These are phyloP conservation scores for Cheilosia variabilis DNA, from an alignment of 2,888 invertebrate genomes.

Conservation along the genomic window DNA sequence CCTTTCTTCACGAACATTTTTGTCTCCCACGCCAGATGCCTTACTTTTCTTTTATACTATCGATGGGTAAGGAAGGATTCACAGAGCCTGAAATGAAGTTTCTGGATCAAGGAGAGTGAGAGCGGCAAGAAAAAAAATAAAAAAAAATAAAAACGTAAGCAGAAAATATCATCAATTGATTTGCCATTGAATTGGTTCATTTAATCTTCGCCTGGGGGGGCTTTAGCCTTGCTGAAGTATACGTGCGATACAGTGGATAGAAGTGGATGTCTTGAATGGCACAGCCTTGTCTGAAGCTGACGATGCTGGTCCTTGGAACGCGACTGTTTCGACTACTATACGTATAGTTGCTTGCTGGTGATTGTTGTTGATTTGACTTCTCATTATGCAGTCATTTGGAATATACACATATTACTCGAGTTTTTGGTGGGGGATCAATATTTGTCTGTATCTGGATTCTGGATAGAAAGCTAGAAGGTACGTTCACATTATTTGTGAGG, in stretches of 20 bases:
- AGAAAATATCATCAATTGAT: conserved; percentile 75
- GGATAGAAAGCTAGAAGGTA: conserved; percentile 1
- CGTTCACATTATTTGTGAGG: conserved; percentile 30
- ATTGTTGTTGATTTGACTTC: conserved; percentile 75
- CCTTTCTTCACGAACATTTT: conserved; percentile 36
- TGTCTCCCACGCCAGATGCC: not conserved
- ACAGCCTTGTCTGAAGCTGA: conserved; percentile 37
- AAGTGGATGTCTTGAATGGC: conserved; percentile 28
- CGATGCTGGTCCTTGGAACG: conserved; percentile 51
- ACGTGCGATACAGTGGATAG: conserved; percentile 13
- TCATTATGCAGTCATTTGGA: conserved; percentile 75
- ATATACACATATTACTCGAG: conserved; percentile 67
- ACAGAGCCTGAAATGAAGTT: conserved; percentile 55
- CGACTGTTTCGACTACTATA: conserved; percentile 50
- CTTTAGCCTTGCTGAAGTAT: conserved; percentile 33
- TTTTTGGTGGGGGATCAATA: conserved; percentile 62
- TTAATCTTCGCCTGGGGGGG: conserved; percentile 69
- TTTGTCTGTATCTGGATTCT: conserved; percentile 52
- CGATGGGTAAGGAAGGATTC: conserved; percentile 30
- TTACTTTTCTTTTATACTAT: conserved; percentile 22
- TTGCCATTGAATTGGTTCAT: conserved; percentile 76
- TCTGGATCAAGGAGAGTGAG: not conserved
- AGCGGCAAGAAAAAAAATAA: not conserved
- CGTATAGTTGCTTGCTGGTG: conserved; percentile 35
- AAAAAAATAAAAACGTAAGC: conserved; percentile 61